A percentile compares a stretch with the other conserved stretches of the same genome.
Evolutionary conservation across 2,888 invertebrate species (phyloP).

Genomic region (Megalurothrips usitatus): DNA sequence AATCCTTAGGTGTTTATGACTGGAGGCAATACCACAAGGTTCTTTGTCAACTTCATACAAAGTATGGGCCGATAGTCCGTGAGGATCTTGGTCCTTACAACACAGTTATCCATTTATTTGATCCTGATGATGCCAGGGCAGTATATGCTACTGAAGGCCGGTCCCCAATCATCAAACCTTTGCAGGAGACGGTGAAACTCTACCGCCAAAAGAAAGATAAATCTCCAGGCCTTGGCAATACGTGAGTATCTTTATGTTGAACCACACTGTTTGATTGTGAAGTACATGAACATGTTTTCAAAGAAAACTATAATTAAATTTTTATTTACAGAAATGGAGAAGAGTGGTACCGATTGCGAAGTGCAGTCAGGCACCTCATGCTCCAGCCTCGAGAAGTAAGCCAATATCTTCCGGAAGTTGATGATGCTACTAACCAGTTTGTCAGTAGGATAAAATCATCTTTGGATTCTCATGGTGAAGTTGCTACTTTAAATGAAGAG

Average conservation of each 20-base stretch:
- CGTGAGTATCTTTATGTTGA: conserved; percentile 44
- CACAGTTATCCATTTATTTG: conserved; percentile 50
- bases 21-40: conserved; percentile 45
- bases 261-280: not conserved
- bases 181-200: conserved; percentile 50
- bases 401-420: conserved; percentile 47
- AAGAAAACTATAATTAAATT: not conserved
- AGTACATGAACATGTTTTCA: not conserved
- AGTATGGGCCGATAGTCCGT: conserved; percentile 51
- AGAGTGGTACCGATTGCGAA: conserved; percentile 53
- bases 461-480: conserved; percentile 40
- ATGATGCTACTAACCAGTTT: conserved; percentile 47
- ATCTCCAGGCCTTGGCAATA: conserved; percentile 52
- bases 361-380: conserved; percentile 52
- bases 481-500: conserved; percentile 44
- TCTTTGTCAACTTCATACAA: conserved; percentile 44
- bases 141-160: conserved; percentile 51
- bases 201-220: conserved; percentile 49
- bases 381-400: conserved; percentile 51
- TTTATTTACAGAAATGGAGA: conserved; percentile 49
- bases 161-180: conserved; percentile 49
- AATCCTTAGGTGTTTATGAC: conserved; percentile 40
- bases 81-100: conserved; percentile 47
- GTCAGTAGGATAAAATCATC: conserved; percentile 43
- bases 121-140: conserved; percentile 49